Conservation (phyloP, 1,140 invertebrate species). For the Drosophila bifasciata region DNA sequence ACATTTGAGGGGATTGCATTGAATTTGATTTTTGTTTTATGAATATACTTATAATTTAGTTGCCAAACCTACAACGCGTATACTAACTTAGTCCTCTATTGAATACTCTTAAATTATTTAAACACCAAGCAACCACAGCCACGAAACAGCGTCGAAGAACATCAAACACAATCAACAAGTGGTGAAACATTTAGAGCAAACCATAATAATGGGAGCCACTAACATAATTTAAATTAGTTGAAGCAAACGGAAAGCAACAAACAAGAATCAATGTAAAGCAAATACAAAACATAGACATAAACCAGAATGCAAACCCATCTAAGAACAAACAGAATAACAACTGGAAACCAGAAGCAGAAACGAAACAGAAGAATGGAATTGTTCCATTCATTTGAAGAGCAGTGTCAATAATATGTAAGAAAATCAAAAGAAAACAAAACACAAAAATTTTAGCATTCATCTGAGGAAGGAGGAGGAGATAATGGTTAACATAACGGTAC, state of each 20-base stretch:
- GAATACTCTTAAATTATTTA: constrained; percentile 82
- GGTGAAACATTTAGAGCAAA: constrained; percentile 37
- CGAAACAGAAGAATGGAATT: constrained; percentile 33
- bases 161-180: constrained; percentile 52
- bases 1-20: constrained; percentile 41
- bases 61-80: constrained; percentile 74
- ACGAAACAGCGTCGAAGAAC: constrained; percentile 41
- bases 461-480: constrained; percentile 35
- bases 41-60: constrained; percentile 66
- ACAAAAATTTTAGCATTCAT: constrained; percentile 73
- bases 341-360: constrained; percentile 28
- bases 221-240: constrained; percentile 61
- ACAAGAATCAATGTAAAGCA: constrained; percentile 55
- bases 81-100: constrained; percentile 78
- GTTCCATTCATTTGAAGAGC: constrained; percentile 66
- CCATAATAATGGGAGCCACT: constrained; percentile 35
- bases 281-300: constrained; percentile 50
- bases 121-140: constrained; percentile 30
- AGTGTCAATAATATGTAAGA: constrained; percentile 79
- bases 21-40: constrained; percentile 74
- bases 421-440: constrained; percentile 48
- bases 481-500: constrained; percentile 40
- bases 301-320: constrained; percentile 35
- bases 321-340: constrained; percentile 26
- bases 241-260: constrained; percentile 33